These are phyloP conservation scores for Listronotus oregonensis DNA, from an alignment of 1,140 invertebrate genomes.

Conservation along the genomic window DNA sequence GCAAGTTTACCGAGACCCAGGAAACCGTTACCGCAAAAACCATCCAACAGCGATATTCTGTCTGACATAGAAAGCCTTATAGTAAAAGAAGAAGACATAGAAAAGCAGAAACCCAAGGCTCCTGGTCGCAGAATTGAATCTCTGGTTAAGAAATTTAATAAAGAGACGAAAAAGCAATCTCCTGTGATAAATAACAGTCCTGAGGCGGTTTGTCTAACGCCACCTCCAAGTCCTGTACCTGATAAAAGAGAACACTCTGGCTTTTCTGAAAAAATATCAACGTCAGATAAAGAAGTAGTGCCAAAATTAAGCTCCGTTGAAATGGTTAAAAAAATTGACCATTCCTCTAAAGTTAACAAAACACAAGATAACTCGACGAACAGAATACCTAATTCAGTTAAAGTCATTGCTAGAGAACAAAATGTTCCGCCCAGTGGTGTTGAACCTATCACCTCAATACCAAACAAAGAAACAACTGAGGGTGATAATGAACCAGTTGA, in stretches of 20 bases:
- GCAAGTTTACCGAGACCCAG: constrained; percentile 51
- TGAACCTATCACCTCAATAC: constrained; percentile 13
- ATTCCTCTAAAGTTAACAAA: too few relatives aligned
- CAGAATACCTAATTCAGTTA: too few relatives aligned
- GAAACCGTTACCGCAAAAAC: constrained; percentile 29
- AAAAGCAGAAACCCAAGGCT: constrained; percentile 37
- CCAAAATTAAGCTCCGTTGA: too few relatives aligned
- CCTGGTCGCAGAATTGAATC: constrained; percentile 48
- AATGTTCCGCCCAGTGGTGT: neutral
- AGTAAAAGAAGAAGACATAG: constrained; percentile 41
- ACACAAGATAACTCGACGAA: too few relatives aligned
- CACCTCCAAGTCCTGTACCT: constrained; percentile 44
- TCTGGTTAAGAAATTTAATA: constrained; percentile 49
- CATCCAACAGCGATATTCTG: constrained; percentile 41
- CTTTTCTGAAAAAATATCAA: constrained; percentile 5
- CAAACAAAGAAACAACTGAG: constrained; percentile 9
- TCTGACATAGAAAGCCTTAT: constrained; percentile 51
- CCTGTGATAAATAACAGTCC: constrained; percentile 19
- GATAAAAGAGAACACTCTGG: constrained; percentile 3
- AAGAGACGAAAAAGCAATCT: constrained; percentile 14
- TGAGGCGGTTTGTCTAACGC: constrained; percentile 41
- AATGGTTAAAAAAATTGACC: too few relatives aligned
- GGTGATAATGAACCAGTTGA: constrained; percentile 34
- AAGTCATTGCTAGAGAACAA: too few relatives aligned
- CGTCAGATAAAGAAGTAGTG: neutral